Conservation (phyloP, 1,140 invertebrate species). For the Drosophila arizonae region DNA sequence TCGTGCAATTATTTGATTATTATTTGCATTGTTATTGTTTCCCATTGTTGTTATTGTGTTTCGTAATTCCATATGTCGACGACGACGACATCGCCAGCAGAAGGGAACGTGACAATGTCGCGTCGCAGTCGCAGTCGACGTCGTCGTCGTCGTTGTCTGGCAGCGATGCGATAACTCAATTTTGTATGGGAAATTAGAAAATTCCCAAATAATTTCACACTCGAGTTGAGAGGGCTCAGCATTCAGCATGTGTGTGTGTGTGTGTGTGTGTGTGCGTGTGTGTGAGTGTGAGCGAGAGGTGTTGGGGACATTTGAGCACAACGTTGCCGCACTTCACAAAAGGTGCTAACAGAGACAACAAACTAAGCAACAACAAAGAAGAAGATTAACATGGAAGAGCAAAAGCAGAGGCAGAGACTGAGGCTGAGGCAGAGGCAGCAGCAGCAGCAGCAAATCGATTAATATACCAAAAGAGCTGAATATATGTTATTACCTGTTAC, state of each 20-base stretch:
- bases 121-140: slow-evolving; percentile 9
- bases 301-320: slow-evolving; percentile 23
- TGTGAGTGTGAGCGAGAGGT: neutral
- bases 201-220: slow-evolving; percentile 78
- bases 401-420: slow-evolving; percentile 5
- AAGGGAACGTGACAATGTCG: slow-evolving; percentile 57
- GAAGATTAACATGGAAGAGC: slow-evolving; percentile 63
- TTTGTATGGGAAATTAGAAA: slow-evolving; percentile 76
- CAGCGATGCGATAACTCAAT: slow-evolving; percentile 70
- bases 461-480: slow-evolving; percentile 64
- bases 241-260: neutral
- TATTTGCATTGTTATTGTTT: slow-evolving; percentile 59
- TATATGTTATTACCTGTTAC: slow-evolving; percentile 51
- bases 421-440: neutral
- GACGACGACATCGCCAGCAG: slow-evolving; percentile 11
- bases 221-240: slow-evolving; percentile 48
- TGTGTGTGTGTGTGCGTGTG: neutral
- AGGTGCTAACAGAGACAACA: slow-evolving; percentile 64
- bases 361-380: slow-evolving; percentile 43
- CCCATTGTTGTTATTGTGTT: slow-evolving; percentile 49
- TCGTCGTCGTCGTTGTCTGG: slow-evolving; percentile 33
- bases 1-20: slow-evolving; percentile 77
- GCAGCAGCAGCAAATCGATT: slow-evolving; percentile 69
- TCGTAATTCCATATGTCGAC: slow-evolving; percentile 50
- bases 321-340: slow-evolving; percentile 68